These are phyloP conservation scores for Cyclina sinensis DNA, from an alignment of 1,140 invertebrate species.

Conservation along the genomic window DNA sequence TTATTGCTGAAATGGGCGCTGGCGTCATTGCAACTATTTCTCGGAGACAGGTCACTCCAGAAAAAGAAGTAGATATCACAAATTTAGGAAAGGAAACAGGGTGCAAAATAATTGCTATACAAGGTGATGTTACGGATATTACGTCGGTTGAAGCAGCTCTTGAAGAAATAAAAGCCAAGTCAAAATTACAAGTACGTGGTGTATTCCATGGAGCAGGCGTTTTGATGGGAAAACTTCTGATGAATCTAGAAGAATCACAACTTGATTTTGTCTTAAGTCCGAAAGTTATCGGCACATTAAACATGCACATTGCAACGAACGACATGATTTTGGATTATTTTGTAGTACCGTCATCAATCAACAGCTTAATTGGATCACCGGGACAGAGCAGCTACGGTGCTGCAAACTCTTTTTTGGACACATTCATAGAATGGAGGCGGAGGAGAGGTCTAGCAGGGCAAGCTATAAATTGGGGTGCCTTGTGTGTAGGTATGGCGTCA, in stretches of 20 bases:
- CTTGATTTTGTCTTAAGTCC: no score
- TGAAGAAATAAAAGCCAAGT: no score
- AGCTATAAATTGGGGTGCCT: slow-evolving; percentile 69
- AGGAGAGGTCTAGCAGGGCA: slow-evolving; percentile 57
- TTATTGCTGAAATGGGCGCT: slow-evolving; percentile 72
- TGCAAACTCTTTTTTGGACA: slow-evolving; percentile 69
- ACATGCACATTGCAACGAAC: no score
- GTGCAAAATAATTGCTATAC: slow-evolving; percentile 66
- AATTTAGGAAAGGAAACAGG: slow-evolving; percentile 41
- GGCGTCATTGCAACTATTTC: no score
- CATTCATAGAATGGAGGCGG: slow-evolving; percentile 61
- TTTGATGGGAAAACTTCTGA: slow-evolving; percentile 15
- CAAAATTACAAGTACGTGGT: no score
- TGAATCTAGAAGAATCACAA: no score
- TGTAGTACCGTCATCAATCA: slow-evolving; percentile 70
- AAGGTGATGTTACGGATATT: slow-evolving; percentile 71
- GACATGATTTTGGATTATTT: no score
- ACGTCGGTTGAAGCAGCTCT: no score
- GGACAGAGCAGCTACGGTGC: slow-evolving; percentile 71
- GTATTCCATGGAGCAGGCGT: slow-evolving; percentile 79
- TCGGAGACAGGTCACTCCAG: slow-evolving; percentile 61
- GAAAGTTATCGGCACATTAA: no score
- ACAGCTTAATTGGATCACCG: slow-evolving; percentile 60
- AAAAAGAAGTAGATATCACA: slow-evolving; percentile 64
- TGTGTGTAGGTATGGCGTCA: slow-evolving; percentile 52